Base-by-base conservation (phyloP, 1,140 invertebrate species). In the Danaus plexippus region DNA sequence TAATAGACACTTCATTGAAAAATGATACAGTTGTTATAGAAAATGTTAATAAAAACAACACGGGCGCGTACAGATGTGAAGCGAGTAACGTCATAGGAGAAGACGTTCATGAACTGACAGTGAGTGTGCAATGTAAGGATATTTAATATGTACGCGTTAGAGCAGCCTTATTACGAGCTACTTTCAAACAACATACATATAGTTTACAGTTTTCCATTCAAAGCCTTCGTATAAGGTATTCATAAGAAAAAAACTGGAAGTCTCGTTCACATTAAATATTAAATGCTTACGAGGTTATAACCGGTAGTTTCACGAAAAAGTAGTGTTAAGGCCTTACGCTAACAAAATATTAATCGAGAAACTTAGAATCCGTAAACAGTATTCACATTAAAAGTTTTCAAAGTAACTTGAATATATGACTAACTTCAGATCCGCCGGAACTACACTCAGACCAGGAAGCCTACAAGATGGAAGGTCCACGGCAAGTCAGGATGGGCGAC, bases 111-210 rank as follows among this genome's bases (percentile, higher is more conserved):
- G 65, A 76, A 13, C 58, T 75, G 1, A n/a, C 45, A n/a, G 48
- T 88, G 9, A 61, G 69, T 43, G 76, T 88, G 0, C 75, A 77
- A 43, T 76, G 86, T 88, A 68, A 77, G 82, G 80, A 43, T 51
- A 48, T 47, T 32, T 32, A 32, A 3, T 32, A 32, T 32, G 15
- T 32, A 32, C 22, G 7, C 22, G 22, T 32, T 32, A 32, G 15
- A 15, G 3, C 22, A 6, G 22, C 22, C 4, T 32, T 32, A 32
- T 2, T 6, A 32, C 22, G 22, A 32, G 22, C 7, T 32, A 32
- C 7, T 32, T 32, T 32, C 7, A 32, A 32, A 32, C 22, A 4
- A 32, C 22, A 32, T 32, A 32, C 22, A 4, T 32, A 8, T 32
- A 32, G 22, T 32, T 32, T 32, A 32, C 0, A 32, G 22, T 32